These are phyloP conservation scores for Pemphredon lugubris DNA, from an alignment of 2,888 invertebrate species.

Conservation along the genomic window DNA sequence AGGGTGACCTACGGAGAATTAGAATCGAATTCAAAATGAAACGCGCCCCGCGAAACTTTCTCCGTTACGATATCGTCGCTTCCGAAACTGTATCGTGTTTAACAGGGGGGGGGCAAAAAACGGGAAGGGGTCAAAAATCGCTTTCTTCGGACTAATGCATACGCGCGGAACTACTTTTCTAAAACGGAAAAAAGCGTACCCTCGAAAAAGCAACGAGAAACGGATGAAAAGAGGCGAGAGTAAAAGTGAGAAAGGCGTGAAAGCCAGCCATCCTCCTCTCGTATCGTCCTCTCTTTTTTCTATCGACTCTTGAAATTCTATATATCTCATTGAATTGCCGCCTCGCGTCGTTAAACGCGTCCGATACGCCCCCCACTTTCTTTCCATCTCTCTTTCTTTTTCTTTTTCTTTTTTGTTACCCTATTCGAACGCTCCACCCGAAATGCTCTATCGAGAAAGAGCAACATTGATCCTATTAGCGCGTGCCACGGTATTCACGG, in stretches of 20 bases:
- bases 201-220: background rate
- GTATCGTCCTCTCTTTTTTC: background rate
- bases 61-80: background rate
- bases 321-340: background rate
- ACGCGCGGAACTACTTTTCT: too few species aligned
- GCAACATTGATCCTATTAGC: background rate
- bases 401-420: too few species aligned
- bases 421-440: too few species aligned
- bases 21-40: background rate
- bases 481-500: background rate
- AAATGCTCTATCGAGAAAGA: background rate
- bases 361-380: background rate
- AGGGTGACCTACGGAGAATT: conserved; percentile 31
- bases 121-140: background rate
- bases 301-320: background rate
- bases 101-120: background rate
- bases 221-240: background rate
- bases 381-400: background rate
- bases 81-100: too few species aligned
- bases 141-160: background rate
- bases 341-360: too few species aligned
- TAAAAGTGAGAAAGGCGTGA: background rate
- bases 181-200: background rate
- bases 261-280: background rate
- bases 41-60: background rate